Evolutionary conservation across 1,140 invertebrate genomes (phyloP), one percentile per base, ranked within the genome.

Genomic region (Helicoverpa zea): DNA sequence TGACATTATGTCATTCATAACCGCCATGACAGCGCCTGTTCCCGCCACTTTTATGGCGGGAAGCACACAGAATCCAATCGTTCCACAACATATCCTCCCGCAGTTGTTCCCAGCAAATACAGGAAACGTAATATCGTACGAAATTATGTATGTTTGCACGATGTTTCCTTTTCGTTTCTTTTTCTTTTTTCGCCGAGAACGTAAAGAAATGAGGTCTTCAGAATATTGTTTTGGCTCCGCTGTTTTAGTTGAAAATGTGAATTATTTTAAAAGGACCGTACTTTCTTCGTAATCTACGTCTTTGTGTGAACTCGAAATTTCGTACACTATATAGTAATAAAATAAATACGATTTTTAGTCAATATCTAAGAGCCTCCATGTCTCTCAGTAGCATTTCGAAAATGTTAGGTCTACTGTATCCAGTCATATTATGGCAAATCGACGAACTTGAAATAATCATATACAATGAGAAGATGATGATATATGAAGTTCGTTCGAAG

Each of bases 11-110:
- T 23, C 64, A 68, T 10, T 49, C 43, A 49, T 68, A 68, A 68
- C 64, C 49, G 64, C 49, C 43, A 68, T 68, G 64, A 43, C 64
- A 43, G 10, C 43, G 43, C 35, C 35, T 43, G 35, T 68, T 68
- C 64, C 64, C 64, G 64, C 64, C 64, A 68, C 64, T 68, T 68
- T 68, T 68, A 68, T 51, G 47, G 64, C 64, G 64, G 64, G 12
- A 68, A 49, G 16, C 18, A 10, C 18, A 68, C 64, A 47, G 64
- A 16, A 68, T 68, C 64, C 64, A 68, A 68, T 68, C 43, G 64
- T 11, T 16, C n/a, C 64, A 68, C 43, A 16, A 68, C 43, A 16
- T 68, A 43, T 68, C 43, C 63, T 66, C 47, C 43, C 64, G 10
- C 43, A 18, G n/a, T 68, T 68, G 64, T 68, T 49, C 35, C 35